Conservation (phyloP, 2,888 invertebrate genomes). For the Nasonovia ribisnigri region DNA sequence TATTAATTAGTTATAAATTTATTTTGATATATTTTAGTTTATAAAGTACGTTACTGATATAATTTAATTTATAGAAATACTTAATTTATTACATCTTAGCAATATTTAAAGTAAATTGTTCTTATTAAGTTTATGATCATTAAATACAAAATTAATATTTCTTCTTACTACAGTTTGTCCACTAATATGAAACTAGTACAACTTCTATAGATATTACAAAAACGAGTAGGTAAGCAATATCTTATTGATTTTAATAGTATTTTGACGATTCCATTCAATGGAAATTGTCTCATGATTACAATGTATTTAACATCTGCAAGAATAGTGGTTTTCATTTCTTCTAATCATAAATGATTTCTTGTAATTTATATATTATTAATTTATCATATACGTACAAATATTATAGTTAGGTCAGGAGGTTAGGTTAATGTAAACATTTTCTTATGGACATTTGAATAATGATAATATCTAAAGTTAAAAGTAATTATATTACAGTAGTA, state of each 20-base stretch:
- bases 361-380: neutral
- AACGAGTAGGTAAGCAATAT: neutral
- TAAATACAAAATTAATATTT: neutral
- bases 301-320: neutral
- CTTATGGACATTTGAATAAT: neutral
- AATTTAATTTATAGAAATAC: neutral
- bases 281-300: neutral
- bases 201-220: neutral
- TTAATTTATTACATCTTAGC: neutral
- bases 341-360: neutral
- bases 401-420: too few species aligned
- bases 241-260: slow-evolving; percentile 20
- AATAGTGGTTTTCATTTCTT: neutral
- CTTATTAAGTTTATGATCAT: neutral
- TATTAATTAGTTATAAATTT: too few species aligned
- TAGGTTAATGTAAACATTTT: too few species aligned
- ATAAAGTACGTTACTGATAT: neutral
- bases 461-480: neutral
- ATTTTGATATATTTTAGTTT: neutral
- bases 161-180: neutral
- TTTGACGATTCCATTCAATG: slow-evolving; percentile 21
- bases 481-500: neutral
- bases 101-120: neutral
- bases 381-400: neutral
- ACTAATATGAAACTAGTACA: neutral